phyloP scores from a whole-genome alignment of 2,797 vertebrate genomes.

The Gastrophryne carolinensis region DNA sequence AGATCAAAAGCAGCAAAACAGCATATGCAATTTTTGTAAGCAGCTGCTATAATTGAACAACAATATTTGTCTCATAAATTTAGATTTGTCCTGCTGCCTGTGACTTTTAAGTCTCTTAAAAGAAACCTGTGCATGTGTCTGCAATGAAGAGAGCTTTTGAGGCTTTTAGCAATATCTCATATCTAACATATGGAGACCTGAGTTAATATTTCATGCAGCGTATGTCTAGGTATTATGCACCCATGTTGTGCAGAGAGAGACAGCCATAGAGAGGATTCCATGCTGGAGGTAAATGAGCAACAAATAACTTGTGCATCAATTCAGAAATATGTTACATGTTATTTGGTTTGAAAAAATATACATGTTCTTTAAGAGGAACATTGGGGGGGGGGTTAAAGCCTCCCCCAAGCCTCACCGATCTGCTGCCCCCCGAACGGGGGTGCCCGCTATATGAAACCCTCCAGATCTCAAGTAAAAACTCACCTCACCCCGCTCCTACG shows the following conservation, averaged over 20 bases:
- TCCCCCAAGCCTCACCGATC: too few relatives aligned
- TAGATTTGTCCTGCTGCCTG: conserved; percentile 49
- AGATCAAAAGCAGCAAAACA: conserved; percentile 45
- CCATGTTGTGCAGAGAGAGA: not conserved
- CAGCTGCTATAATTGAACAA: conserved; percentile 47
- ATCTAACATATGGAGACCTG: conserved; percentile 45
- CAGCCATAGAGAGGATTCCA: conserved; percentile 14
- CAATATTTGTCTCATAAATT: conserved; percentile 53
- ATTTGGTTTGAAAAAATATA: too few relatives aligned
- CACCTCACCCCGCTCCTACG: too few relatives aligned
- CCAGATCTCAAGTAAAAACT: too few relatives aligned
- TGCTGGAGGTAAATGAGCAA: conserved; percentile 9
- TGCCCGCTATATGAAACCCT: too few relatives aligned
- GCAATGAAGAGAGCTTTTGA: conserved; percentile 39
- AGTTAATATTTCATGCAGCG: conserved; percentile 50
- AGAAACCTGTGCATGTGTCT: conserved; percentile 34
- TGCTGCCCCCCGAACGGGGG: too few relatives aligned
- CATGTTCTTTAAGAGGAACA: too few relatives aligned
- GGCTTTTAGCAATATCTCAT: conserved; percentile 41
- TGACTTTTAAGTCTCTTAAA: conserved; percentile 49
- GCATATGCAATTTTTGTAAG: conserved; percentile 48
- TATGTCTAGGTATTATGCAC: conserved; percentile 43
- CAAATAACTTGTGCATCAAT: too few relatives aligned
- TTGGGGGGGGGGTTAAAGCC: too few relatives aligned
- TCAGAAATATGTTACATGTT: too few relatives aligned